These are phyloP conservation scores for Sclerodermus sp. DNA, from an alignment of 2,888 invertebrate species.

Conservation along the genomic window DNA sequence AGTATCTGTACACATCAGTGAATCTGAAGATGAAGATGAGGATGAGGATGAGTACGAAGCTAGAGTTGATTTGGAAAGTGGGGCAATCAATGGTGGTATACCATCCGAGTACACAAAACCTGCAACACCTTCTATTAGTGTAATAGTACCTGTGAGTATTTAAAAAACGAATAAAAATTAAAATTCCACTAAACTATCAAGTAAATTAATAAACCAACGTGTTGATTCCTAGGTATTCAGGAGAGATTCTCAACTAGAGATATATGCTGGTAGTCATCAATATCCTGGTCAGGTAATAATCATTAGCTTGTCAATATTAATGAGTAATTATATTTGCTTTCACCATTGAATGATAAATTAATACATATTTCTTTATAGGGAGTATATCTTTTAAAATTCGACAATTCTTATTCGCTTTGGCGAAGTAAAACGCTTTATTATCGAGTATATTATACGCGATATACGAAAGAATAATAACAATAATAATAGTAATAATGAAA, in stretches of 20 bases:
- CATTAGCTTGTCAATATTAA: neutral
- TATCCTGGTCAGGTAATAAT: constrained; percentile 75
- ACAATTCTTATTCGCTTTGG: constrained; percentile 99
- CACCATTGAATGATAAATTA: too few species aligned
- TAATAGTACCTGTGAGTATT: constrained; percentile 49
- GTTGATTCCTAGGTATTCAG: constrained; percentile 78
- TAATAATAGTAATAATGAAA: neutral
- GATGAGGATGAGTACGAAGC: constrained; percentile 67
- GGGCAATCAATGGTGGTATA: constrained; percentile 39
- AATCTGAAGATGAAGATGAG: constrained; percentile 89
- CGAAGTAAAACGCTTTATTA: constrained; percentile 98
- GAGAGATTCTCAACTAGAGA: constrained; percentile 93
- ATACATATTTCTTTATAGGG: constrained; percentile 66
- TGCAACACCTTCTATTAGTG: constrained; percentile 44
- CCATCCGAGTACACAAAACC: constrained; percentile 42
- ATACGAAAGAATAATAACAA: constrained; percentile 27
- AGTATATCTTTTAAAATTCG: constrained; percentile 96
- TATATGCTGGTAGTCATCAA: constrained; percentile 95
- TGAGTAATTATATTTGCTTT: neutral
- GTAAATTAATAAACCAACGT: neutral
- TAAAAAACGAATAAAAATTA: neutral
- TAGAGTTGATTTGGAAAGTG: constrained; percentile 63
- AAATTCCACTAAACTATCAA: neutral
- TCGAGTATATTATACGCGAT: constrained; percentile 93
- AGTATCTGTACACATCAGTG: constrained; percentile 94